Evolutionary conservation across 2,888 invertebrate genomes (phyloP), one percentile per base, ranked within the genome.

Genomic region (Ischnus inquisitorius): DNA sequence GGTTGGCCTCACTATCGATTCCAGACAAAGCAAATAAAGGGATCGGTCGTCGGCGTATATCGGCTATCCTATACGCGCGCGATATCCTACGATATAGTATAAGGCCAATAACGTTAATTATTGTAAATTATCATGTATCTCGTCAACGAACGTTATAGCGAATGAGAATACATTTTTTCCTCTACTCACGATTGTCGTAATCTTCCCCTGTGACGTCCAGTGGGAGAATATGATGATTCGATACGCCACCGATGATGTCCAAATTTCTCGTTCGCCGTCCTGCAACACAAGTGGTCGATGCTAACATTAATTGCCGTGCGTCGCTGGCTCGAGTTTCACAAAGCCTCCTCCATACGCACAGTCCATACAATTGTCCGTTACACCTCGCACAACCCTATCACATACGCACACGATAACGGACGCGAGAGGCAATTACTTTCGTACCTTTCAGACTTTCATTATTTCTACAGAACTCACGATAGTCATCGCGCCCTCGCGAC

Each of bases 231-330:
- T 92, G 92, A 86, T 91, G 91, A 83, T 88, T 90, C 79, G 90
- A 86, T 79, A 85, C 87, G 67, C 91, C 90, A 43, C 90, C 91
- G 76, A 89, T 86, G 81, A 90, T 88, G 75, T 92, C 90, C 85
- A 90, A 86, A 85, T 91, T 92, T 86, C 91, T 90, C 86, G 90
- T 87, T 86, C 91, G 92, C 77, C 92, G 92, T 88, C 93, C 93
- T 93, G 89, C 4, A 89, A 90, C 69, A 65, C 2, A 39, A 57
- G 43, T 41, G n/a, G n/a, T 34, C 19, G 14, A 22, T 54, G 10
- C 3, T 3, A 54, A 54, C 19, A 3, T 54, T 54, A 54, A 22
- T 54, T 0, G 10, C 54, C 3, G 22, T 22, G n/a, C 34, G 34
- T 34, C 8, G 0, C 8, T 34, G 5, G 4, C 34, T 5, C 34